Base-by-base conservation (phyloP, 2,113 vertebrate species). In the Hydrochoerus hydrochaeris region DNA sequence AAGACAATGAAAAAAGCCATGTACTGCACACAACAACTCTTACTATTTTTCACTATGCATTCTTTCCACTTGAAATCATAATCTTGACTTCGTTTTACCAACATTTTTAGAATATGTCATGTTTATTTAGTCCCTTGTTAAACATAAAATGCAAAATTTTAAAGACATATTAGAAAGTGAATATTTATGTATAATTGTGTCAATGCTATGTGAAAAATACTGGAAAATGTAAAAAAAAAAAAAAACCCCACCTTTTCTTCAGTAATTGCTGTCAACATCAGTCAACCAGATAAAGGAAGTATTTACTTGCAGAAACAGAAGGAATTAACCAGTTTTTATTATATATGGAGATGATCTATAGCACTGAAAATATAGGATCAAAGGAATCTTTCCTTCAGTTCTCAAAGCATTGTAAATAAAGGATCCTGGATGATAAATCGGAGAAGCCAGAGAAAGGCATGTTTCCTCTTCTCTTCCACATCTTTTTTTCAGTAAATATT, bases 151-250 rank as follows among this genome's bases (percentile, higher is more conserved):
- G 11, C 32, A 67, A n/a, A 57, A 84, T 73, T 88, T 96, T 67
- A 93, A 38, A 12, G 77, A 30, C 41, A 26, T 85, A 12, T 67
- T 54, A 78, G 7, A 58, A 92, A 84, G 14, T 52, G 7, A 3
- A 83, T 4, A 65, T 22, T 73, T 90, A 58, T 19, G 46, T 30
- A 80, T 9, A 84, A 84, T 84, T 67, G 49, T 28, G 90, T 69
- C 63, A 89, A 94, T 84, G 22, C 69, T 57, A 63, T 3, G 22
- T 87, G 7, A 49, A 71, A 80, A 95, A 62, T 77, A 92, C n/a
- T 71, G 65, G 20, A 94, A 94, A 91, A 93, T 63, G 20, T 69
- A 57, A 44, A 26, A 81, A 81, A 84, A 85, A 44, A 81, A 84
- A 85, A 44, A n/a, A n/a, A n/a, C n/a, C n/a, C n/a, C 46, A 46